phyloP scores from a whole-genome alignment of 1,140 invertebrate genomes.

The Drosophila sp. region DNA sequence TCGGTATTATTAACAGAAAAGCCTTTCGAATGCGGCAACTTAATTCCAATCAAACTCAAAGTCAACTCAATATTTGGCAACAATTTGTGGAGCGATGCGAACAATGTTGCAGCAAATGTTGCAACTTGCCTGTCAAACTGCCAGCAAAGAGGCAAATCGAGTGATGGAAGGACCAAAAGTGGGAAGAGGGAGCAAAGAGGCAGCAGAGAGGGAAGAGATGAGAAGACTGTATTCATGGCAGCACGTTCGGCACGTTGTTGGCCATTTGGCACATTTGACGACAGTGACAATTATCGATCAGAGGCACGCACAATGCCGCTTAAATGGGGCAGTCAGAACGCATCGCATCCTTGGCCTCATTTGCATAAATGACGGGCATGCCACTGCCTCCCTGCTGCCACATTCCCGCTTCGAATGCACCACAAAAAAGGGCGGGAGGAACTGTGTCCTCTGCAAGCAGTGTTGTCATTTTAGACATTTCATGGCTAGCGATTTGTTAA shows the following conservation, averaged over 20 bases:
- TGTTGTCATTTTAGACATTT: neutral
- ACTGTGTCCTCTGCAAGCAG: no score
- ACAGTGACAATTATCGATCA: conserved; percentile 80
- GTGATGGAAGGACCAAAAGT: neutral
- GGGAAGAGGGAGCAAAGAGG: neutral
- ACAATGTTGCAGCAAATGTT: conserved; percentile 31
- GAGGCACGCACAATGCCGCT: conserved; percentile 72
- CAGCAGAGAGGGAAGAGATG: no score
- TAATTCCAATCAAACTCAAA: conserved; percentile 49
- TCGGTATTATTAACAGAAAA: neutral
- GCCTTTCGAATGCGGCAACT: conserved; percentile 21
- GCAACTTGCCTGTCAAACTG: conserved; percentile 20
- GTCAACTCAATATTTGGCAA: conserved; percentile 52
- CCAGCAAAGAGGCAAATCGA: neutral
- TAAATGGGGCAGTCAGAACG: conserved; percentile 58
- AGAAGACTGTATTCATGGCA: conserved; percentile 21
- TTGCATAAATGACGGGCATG: conserved; percentile 75
- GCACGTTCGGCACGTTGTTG: conserved; percentile 67
- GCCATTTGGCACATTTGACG: conserved; percentile 69
- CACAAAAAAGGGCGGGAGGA: conserved; percentile 22
- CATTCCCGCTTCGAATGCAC: neutral
- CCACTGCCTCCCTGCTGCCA: neutral
- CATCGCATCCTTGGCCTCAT: conserved; percentile 75
- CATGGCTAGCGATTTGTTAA: neutral
- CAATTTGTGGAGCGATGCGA: conserved; percentile 42